Evolutionary conservation across 2,888 invertebrate genomes (phyloP).

Genomic region (Selenia dentaria): DNA sequence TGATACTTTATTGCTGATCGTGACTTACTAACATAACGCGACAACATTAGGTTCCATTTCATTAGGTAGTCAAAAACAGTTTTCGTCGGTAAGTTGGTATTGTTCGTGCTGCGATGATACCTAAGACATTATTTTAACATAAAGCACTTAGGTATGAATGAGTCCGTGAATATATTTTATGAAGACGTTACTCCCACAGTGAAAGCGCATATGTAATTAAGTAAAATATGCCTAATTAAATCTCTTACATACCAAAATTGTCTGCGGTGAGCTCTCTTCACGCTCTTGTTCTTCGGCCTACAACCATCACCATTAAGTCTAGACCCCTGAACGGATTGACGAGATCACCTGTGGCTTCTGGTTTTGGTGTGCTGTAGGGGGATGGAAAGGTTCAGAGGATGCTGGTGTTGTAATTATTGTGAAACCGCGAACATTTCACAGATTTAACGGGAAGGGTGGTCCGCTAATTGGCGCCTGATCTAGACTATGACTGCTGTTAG

Average conservation of each 20-base stretch:
- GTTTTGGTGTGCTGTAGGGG: neutral
- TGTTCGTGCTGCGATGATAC: too few relatives aligned
- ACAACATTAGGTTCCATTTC: neutral
- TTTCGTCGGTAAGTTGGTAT: too few relatives aligned
- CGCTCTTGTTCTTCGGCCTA: conserved; percentile 57
- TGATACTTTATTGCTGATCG: conserved; percentile 6
- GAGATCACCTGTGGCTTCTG: neutral
- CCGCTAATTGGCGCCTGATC: conserved; percentile 39
- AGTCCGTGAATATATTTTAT: conserved; percentile 27
- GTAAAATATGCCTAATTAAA: conserved; percentile 52
- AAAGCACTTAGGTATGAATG: neutral
- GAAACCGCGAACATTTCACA: conserved; percentile 42
- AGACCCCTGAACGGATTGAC: conserved; percentile 26
- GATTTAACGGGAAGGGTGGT: conserved; percentile 43
- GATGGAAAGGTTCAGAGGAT: conserved; percentile 24
- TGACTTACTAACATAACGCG: conserved; percentile 2
- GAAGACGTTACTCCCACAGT: conserved; percentile 37
- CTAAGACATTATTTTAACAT: too few relatives aligned
- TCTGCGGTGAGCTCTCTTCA: conserved; percentile 47
- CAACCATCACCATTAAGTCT: conserved; percentile 29
- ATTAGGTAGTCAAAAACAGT: neutral
- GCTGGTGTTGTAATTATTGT: conserved; percentile 40
- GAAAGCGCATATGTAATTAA: conserved; percentile 49
- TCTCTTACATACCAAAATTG: conserved; percentile 51
- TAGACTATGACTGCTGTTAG: conserved; percentile 29